Percentiles rank a stretch among this genome's conserved stretches.
Evolutionary conservation across 2,797 vertebrate genomes (phyloP).

Genomic region (Myotis pilosus): DNA sequence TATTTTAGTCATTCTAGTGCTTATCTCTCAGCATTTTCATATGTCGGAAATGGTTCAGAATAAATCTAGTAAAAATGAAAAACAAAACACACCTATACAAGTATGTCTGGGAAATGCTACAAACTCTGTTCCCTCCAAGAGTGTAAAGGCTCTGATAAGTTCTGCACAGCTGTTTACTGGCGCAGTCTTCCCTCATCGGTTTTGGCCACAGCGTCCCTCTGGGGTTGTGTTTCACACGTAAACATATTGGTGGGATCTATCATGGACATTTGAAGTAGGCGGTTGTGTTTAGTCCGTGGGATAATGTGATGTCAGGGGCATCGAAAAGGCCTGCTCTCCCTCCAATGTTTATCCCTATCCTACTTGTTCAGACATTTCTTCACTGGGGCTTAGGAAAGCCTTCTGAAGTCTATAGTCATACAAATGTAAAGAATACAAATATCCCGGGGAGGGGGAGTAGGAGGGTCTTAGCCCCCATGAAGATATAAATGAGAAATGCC

Average conservation of each 20-base stretch:
- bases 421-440: background rate
- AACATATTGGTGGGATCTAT: background rate
- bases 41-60: background rate
- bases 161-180: background rate
- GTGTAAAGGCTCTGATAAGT: background rate
- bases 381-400: background rate
- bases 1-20: background rate
- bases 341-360: background rate
- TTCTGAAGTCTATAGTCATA: background rate
- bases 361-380: background rate
- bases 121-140: background rate
- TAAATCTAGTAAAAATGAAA: background rate
- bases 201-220: background rate
- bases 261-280: background rate
- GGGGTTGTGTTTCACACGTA: background rate
- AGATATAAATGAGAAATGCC: background rate
- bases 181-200: background rate
- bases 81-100: background rate
- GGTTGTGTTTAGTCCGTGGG: background rate
- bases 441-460: accelerated
- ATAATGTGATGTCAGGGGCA: background rate
- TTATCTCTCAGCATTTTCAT: background rate
- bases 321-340: background rate
- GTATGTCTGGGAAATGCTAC: background rate
- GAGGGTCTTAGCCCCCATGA: background rate